Evolutionary conservation across 2,888 invertebrate genomes (phyloP), one percentile per base, ranked within the genome.

Genomic region (Anoplius nigerrimus): DNA sequence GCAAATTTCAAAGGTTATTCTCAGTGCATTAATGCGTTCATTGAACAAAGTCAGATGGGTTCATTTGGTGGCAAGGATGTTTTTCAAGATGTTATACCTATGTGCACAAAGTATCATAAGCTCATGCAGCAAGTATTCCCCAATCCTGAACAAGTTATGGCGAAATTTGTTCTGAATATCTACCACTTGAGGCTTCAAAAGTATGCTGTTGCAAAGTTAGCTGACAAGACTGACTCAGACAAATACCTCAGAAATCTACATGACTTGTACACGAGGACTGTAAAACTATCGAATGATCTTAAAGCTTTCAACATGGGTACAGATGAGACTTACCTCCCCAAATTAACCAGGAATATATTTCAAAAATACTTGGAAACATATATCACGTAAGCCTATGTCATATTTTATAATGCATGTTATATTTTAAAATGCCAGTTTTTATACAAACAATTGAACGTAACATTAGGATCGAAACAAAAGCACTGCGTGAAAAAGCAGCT

Each of bases 1-100:
- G 95, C 96, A 0, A 97, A 98, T 84, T 99, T 99, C 86, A 98
- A 98, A 90, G 96, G 98, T 0, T 99, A 98, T 89, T 95, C 96
- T 0, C 96, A 97, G 79, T 99, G 98, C 89, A 94, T 99, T 58
- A 96, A 99, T 90, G 97, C 97, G 0, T 99, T 96, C 86, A 98
- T 99, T 83, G 98, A 98, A 86, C 96, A 98, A 79, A 96, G 98
- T 88, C 98, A 98, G 91, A 94, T 95, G 93, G 95, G 95, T 78
- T 94, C 96, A 0, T 94, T 96, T 79, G 92, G 94, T 5, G 95
- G 95, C 21, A 95, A 95, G 86, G 97, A 98, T 87, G 94, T 98
- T 63, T 99, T 98, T 90, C 93, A 93, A 59, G 95, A 98, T 69
- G 95, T 98, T 13, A 91, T 97, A 53, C 96, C 96, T 0, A 91